These are phyloP conservation scores for Prosopocoilus inquinatus DNA, from an alignment of 2,888 invertebrate genomes.

Conservation along the genomic window DNA sequence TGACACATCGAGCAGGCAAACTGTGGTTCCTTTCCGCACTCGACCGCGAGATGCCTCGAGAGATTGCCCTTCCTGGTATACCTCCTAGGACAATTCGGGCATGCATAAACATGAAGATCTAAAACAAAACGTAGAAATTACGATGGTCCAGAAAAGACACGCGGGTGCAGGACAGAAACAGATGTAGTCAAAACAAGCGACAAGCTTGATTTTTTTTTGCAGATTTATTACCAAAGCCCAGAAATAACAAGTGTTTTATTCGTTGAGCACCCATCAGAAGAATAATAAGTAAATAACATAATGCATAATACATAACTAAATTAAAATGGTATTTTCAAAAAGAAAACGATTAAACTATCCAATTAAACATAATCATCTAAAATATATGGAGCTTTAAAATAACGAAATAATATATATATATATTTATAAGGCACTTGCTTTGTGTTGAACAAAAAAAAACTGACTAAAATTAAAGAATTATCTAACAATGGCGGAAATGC, in stretches of 20 bases:
- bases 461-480: neutral
- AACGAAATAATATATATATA: neutral
- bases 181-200: too few relatives aligned
- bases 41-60: slow-evolving; percentile 44
- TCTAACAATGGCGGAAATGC: neutral
- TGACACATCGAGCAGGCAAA: slow-evolving; percentile 45
- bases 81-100: slow-evolving; percentile 28
- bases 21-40: slow-evolving; percentile 48
- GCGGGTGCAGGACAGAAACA: too few relatives aligned
- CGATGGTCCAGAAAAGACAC: too few relatives aligned
- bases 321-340: neutral
- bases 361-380: too few relatives aligned
- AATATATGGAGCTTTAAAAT: too few relatives aligned
- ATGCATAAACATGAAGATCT: slow-evolving; percentile 10
- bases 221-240: too few relatives aligned
- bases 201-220: too few relatives aligned
- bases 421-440: slow-evolving; percentile 1
- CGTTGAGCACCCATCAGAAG: neutral
- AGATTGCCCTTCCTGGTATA: slow-evolving; percentile 31
- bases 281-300: neutral
- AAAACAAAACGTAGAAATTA: slow-evolving; percentile 3
- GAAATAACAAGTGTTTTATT: too few relatives aligned
- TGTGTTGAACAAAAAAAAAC: neutral
- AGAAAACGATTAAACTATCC: too few relatives aligned
- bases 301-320: neutral